Percentiles rank a stretch among this genome's conserved stretches.
These are phyloP conservation scores for Sceloporus tristichus DNA, from an alignment of 2,113 vertebrate species.

Conservation along the genomic window DNA sequence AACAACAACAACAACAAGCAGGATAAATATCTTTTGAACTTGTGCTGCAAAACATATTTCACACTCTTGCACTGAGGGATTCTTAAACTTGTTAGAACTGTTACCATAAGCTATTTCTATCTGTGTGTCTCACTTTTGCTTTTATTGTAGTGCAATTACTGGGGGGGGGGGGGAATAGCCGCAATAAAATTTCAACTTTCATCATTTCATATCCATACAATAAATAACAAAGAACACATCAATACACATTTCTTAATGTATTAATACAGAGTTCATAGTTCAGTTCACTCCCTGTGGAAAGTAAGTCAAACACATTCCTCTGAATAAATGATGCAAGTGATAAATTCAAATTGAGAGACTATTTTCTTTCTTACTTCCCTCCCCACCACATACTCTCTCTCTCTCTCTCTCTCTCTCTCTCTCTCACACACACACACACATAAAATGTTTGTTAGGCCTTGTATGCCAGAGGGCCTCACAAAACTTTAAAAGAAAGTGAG, in stretches of 20 bases:
- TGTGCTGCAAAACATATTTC: constrained; percentile 46
- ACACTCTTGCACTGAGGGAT: constrained; percentile 52
- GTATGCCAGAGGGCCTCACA: constrained; percentile 33
- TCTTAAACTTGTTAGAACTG: not conserved
- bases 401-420: too few relatives aligned
- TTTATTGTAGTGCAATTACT: constrained; percentile 52
- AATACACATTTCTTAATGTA: constrained; percentile 50
- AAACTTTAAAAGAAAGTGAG: constrained; percentile 4
- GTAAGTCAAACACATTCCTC: constrained; percentile 47
- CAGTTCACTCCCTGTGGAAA: constrained; percentile 46
- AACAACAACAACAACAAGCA: constrained; percentile 44
- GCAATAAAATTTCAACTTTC: constrained; percentile 57
- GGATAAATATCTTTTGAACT: constrained; percentile 64
- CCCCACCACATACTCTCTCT: not conserved
- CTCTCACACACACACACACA: not conserved
- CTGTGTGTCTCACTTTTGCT: constrained; percentile 50
- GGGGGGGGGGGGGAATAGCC: constrained; percentile 13
- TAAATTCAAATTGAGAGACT: constrained; percentile 47
- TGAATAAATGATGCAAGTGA: constrained; percentile 29
- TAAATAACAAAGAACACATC: constrained; percentile 58
- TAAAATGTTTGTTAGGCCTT: constrained; percentile 45
- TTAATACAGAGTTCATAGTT: constrained; percentile 49
- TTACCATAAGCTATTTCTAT: constrained; percentile 57
- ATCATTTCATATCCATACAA: constrained; percentile 52
- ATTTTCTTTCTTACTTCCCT: constrained; percentile 28